These are phyloP conservation scores for Mythimna ferrago DNA, from an alignment of 2,888 invertebrate species.

Conservation along the genomic window DNA sequence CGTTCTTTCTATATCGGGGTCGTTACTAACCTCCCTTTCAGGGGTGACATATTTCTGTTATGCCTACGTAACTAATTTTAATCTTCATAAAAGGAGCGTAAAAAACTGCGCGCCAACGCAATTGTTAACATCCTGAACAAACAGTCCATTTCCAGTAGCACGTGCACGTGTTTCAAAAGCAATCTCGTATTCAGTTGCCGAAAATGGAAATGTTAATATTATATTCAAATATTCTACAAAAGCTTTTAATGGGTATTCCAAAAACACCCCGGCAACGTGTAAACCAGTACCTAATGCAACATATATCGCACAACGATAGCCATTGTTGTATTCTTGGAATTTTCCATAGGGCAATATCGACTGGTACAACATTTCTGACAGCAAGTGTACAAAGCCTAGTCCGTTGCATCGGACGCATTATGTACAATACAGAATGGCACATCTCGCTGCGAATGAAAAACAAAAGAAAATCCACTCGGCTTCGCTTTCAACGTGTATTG, in stretches of 20 bases:
- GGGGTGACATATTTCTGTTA: background rate
- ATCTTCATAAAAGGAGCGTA: constrained; percentile 3
- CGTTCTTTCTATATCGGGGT: background rate
- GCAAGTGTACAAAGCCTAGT: constrained; percentile 57
- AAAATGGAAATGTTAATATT: background rate
- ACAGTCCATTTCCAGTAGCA: constrained; percentile 16
- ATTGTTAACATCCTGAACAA: constrained; percentile 24
- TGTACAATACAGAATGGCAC: constrained; percentile 64
- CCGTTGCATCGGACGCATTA: constrained; percentile 64
- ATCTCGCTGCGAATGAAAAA: constrained; percentile 59
- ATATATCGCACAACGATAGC: background rate
- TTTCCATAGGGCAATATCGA: constrained; percentile 19
- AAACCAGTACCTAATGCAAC: background rate
- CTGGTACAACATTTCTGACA: constrained; percentile 45
- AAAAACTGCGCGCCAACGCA: background rate
- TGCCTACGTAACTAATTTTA: background rate
- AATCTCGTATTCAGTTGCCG: background rate
- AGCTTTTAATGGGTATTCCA: constrained; percentile 4
- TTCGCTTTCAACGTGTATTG: constrained; percentile 51
- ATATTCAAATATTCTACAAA: constrained; percentile 3
- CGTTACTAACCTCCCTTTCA: background rate
- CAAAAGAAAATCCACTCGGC: constrained; percentile 64
- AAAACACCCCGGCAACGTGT: background rate
- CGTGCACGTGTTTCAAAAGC: constrained; percentile 4
- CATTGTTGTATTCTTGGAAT: constrained; percentile 5